Conservation (phyloP, 2,797 vertebrate genomes). For the Danio jaintianensis region DNA sequence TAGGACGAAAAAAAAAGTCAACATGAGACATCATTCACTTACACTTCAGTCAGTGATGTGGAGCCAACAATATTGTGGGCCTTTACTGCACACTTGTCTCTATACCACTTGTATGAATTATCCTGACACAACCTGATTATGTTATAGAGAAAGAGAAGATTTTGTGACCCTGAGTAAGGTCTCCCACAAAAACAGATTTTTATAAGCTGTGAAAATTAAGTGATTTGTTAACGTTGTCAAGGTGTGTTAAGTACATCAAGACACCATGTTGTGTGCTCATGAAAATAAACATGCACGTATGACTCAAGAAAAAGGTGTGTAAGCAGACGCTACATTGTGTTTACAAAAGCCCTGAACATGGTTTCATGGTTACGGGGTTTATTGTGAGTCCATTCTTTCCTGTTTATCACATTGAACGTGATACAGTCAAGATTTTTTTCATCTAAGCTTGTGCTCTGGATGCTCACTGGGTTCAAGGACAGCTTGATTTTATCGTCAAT, state of each 20-base stretch:
- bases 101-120: not conserved
- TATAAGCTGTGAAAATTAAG: not conserved
- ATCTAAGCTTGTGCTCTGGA: not conserved
- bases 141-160: not conserved
- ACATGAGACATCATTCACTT: not conserved
- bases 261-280: slow-evolving; percentile 5
- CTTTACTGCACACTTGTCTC: not conserved
- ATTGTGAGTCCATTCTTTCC: not conserved
- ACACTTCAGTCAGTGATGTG: not conserved
- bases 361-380: not conserved
- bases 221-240: not conserved
- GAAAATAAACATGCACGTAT: not conserved
- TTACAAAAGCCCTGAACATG: not conserved
- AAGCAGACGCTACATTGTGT: not conserved
- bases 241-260: not conserved
- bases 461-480: not conserved
- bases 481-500: not conserved
- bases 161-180: not conserved
- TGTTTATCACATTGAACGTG: too few relatives aligned
- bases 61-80: not conserved
- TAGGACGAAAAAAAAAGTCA: not conserved
- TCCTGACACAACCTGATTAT: not conserved
- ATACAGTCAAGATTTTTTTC: not conserved
- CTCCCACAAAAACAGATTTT: not conserved
- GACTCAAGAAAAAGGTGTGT: not conserved